Evolutionary conservation across 2,113 vertebrate genomes (phyloP), one percentile per base, ranked within the genome.

Genomic region (Morone chrysops): DNA sequence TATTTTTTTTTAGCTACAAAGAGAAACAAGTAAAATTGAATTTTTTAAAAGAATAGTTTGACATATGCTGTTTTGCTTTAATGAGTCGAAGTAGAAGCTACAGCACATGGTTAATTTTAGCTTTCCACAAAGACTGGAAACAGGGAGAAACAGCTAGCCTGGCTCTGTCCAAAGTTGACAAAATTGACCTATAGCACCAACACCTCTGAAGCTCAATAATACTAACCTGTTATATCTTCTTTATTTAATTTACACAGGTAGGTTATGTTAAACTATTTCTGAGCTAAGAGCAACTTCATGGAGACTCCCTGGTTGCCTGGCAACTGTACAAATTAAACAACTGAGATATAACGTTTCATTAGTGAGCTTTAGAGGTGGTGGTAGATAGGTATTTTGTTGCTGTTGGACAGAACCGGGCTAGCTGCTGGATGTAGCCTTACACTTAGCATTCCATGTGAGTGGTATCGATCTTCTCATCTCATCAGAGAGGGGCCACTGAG

Each of bases 1-100:
- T 81, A 69, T 86, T 75, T 71, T 80, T 84, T 80, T 31, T 31
- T 2, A 75, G 69, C 38, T 22, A 13, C 51, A 87, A 81, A 60
- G 22, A 56, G 36, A 50, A 40, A 63, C 74, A 59, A 73, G 54
- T 45, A 70, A 66, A 18, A 67, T 12, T n/a, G n/a, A n/a, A n/a
- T n/a, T 75, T 22, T 31, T 61, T 60, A 40, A 18, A 69, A 56
- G 16, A 45, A 66, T 31, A 14, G 38, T 67, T 57, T 16, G 4
- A 40, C 14, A 59, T 31, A 3, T 31, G 31, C 31, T 31, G 31
- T 31, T 31, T 31, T 31, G 31, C 31, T 31, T 31, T 31, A 31
- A 31, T 31, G 31, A 31, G 31, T 31, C 31, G 31, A 31, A 31
- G 31, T 2, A 31, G 31, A 31, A 31, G 31, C 31, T 31, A 31